A percentile compares a stretch with the other conserved stretches of the same genome.
phyloP scores from a whole-genome alignment of 2,888 invertebrate genomes.

The Diarsia mendica region DNA sequence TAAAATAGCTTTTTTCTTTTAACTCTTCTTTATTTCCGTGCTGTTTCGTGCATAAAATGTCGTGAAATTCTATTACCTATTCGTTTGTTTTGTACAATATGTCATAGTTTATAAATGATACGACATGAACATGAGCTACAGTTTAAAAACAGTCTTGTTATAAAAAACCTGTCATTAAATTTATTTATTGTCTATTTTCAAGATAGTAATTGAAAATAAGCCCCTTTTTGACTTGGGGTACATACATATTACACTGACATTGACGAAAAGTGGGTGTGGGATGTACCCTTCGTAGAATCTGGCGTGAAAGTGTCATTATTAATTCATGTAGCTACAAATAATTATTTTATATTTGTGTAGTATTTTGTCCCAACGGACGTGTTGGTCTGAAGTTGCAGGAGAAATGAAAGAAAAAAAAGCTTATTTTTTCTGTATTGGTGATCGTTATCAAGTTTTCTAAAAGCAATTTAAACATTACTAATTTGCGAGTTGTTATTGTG shows the following conservation, averaged over 20 bases:
- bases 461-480: too few species aligned
- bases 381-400: background rate
- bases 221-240: constrained; percentile 15
- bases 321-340: constrained; percentile 40
- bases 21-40: background rate
- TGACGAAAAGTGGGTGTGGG: constrained; percentile 11
- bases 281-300: constrained; percentile 9
- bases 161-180: background rate
- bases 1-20: background rate
- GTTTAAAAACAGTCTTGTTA: background rate
- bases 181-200: background rate
- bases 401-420: background rate
- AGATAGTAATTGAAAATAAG: constrained; percentile 15
- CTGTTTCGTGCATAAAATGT: background rate
- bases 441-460: too few species aligned
- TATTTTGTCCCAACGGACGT: background rate
- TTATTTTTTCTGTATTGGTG: too few species aligned
- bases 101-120: background rate
- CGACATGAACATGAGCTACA: background rate
- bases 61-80: background rate
- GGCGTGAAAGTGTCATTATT: constrained; percentile 40
- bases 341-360: background rate
- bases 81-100: background rate
- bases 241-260: background rate
- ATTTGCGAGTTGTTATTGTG: too few species aligned